phyloP scores from a whole-genome alignment of 2,888 invertebrate species.

The Luperina testacea region DNA sequence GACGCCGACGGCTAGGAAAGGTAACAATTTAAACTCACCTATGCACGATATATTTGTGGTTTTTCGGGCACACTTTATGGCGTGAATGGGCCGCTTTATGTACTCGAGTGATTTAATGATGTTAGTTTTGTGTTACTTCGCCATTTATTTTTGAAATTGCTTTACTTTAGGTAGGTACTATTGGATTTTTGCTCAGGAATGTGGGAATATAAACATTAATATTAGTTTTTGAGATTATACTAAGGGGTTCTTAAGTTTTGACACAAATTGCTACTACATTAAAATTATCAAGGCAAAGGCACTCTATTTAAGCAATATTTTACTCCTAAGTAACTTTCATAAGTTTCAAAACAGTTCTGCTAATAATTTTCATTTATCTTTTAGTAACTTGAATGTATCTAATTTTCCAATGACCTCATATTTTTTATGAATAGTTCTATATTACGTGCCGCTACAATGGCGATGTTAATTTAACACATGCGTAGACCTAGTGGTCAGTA shows the following conservation, averaged over 20 bases:
- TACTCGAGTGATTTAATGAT: conserved; percentile 63
- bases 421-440: not conserved
- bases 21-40: conserved; percentile 77
- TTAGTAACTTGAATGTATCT: not conserved
- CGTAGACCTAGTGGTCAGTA: not conserved
- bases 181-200: conserved; percentile 21
- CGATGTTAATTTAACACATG: not conserved
- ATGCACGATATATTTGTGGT: conserved; percentile 66
- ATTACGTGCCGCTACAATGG: not conserved
- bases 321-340: conserved; percentile 9
- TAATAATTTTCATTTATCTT: not conserved
- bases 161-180: not conserved
- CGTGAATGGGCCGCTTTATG: conserved; percentile 67
- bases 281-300: not conserved
- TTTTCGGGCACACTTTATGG: conserved; percentile 63
- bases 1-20: conserved; percentile 56
- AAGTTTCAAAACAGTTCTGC: not conserved
- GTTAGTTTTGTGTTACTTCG: conserved; percentile 48
- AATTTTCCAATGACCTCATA: not conserved
- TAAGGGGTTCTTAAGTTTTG: not conserved
- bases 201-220: not conserved
- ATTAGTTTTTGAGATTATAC: not conserved
- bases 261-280: not conserved
- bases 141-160: conserved; percentile 29
- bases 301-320: not conserved